Evolutionary conservation across 2,797 vertebrate genomes (phyloP), one percentile per base, ranked within the genome.

Genomic region (Ispidina picta): DNA sequence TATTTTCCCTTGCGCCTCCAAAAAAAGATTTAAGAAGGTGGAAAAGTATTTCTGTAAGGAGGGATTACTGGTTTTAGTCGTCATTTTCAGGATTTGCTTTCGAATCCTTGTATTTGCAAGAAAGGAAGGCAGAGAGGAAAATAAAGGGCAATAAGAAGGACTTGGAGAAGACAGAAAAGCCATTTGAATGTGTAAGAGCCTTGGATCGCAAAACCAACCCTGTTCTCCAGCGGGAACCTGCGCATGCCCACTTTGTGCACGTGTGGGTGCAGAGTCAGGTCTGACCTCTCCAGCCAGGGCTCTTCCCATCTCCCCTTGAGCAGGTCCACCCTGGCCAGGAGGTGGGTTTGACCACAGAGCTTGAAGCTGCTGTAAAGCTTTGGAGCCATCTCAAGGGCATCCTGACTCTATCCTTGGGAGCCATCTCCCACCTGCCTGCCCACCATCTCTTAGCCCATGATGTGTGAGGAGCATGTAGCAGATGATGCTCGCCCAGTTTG

Each of bases 1-100:
- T 97, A 97, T 98, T 97, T 97, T 98, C 97, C 96, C 96, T 97
- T 72, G 89, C 83, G 90, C 96, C 94, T 96, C 94, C 96, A 95
- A 96, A 97, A 96, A 97, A 97, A 97, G 96, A 95, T 81, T 90
- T 93, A 89, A 92, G 96, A 95, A 96, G 84, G 93, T 87, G 94
- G 93, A 91, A 95, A 79, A 95, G 93, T 96, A 88, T 97, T 94
- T 95, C 95, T 90, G 17, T 96, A 85, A 91, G 92, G 92, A 91
- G 85, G 77, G 76, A 89, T 96, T 72, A 83, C 90, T 92, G 94
- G 14, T 23, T 94, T 85, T 95, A 90, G 95, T 95, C 93, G 76
- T 94, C n/a, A 1, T 93, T 94, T 92, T 93, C 75, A 91, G 92
- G 93, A 90, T 97, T 97, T 95, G 25, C 93, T 86, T 80, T 93